Evolutionary conservation across 2,888 invertebrate species (phyloP).

Genomic region (Panopea generosa): DNA sequence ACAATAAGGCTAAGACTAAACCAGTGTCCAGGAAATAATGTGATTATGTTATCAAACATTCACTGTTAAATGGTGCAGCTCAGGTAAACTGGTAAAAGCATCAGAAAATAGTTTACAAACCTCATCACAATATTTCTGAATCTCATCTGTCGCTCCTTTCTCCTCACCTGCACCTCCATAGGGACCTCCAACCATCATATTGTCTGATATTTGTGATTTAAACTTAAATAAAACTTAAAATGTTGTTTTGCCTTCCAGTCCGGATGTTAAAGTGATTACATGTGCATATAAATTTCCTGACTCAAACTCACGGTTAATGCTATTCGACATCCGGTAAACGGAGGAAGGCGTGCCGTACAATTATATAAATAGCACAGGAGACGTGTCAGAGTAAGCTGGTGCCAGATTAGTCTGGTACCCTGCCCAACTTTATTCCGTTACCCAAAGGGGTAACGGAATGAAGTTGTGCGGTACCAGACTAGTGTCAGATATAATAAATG

Average conservation of each 20-base stretch:
- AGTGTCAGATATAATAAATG: no score
- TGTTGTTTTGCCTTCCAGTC: not conserved
- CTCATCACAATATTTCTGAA: slow-evolving; percentile 5
- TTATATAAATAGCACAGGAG: no score
- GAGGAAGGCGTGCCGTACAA: no score
- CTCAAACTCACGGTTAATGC: not conserved
- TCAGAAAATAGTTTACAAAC: not conserved
- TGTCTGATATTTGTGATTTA: not conserved
- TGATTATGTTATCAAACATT: not conserved
- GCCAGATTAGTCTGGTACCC: no score
- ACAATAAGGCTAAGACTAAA: no score
- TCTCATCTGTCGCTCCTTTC: slow-evolving; percentile 6
- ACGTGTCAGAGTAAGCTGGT: no score
- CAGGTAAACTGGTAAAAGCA: not conserved
- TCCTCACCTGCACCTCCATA: slow-evolving; percentile 1
- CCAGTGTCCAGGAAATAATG: no score
- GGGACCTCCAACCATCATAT: slow-evolving; percentile 27
- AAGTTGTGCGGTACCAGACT: no score
- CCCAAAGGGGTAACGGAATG: no score
- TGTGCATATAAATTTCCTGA: not conserved
- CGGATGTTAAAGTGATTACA: no score
- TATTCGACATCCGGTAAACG: no score
- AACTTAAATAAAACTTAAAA: not conserved
- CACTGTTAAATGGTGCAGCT: not conserved
- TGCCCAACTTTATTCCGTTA: no score